These are phyloP conservation scores for Neodon shergylaensis DNA, from an alignment of 2,113 vertebrate species.

Conservation along the genomic window DNA sequence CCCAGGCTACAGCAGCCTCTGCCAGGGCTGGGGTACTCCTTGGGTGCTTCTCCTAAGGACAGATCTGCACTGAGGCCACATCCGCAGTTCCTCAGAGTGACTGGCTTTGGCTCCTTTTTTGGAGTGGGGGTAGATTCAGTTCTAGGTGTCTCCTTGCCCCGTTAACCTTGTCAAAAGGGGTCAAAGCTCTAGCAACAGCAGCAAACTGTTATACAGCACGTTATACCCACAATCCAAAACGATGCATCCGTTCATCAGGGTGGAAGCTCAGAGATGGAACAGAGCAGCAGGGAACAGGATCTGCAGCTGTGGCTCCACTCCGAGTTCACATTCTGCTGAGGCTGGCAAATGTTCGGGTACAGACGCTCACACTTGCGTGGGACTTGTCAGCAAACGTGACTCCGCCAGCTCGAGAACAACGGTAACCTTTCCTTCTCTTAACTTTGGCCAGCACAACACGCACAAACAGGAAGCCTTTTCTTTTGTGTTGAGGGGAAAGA, in stretches of 20 bases:
- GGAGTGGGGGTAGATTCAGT: neutral
- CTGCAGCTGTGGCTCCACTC: neutral
- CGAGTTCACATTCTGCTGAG: neutral
- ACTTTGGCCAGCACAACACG: neutral
- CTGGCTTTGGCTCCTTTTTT: neutral
- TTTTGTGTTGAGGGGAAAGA: neutral
- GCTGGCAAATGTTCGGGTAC: neutral
- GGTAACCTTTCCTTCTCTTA: neutral
- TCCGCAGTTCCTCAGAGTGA: neutral
- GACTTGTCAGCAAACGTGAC: neutral
- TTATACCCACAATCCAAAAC: neutral
- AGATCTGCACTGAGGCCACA: neutral
- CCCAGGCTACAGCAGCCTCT: neutral
- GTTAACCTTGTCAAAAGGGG: neutral
- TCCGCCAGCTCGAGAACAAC: neutral
- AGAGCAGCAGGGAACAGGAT: too few species aligned
- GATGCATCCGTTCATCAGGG: neutral
- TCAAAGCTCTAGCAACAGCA: neutral
- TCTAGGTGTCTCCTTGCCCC: neutral
- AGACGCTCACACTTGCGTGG: neutral
- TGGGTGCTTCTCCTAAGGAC: neutral
- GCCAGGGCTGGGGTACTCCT: accelerated
- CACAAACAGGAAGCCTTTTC: conserved; percentile 22
- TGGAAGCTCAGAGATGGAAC: neutral
- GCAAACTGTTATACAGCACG: accelerated